Evolutionary conservation across 1,140 invertebrate species (phyloP), one percentile per base, ranked within the genome.

Genomic region (Glossosoma conforme): DNA sequence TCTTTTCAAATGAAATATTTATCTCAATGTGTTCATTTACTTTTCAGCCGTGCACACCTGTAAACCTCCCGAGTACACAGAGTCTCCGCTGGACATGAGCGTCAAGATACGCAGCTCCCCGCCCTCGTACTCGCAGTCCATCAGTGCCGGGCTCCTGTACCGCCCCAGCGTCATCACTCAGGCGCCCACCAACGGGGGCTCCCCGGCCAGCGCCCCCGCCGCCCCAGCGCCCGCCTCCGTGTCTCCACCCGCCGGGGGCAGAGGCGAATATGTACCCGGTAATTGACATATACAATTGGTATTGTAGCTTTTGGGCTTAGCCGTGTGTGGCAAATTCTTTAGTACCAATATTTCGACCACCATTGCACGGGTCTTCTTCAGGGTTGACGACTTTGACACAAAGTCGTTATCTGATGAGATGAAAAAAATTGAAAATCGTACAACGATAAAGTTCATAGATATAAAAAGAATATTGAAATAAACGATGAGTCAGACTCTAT

Each of bases 1-100:
- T n/a, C n/a, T n/a, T n/a, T n/a, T n/a, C n/a, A n/a, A n/a, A n/a
- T n/a, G n/a, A n/a, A n/a, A n/a, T n/a, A n/a, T n/a, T n/a, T n/a
- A n/a, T n/a, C n/a, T n/a, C n/a, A n/a, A n/a, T n/a, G n/a, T n/a
- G n/a, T n/a, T 30, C n/a, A 9, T 30, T 30, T 30, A 30, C 25
- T n/a, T n/a, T n/a, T n/a, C n/a, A 52, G 50, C 22, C 14, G 35
- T 25, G 5, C 11, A n/a, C 18, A 14, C 6, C 11, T n/a, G n/a
- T 17, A 54, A 54, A 44, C 40, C 37, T 25, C 44, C 45, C 24
- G 32, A 43, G 20, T 49, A 47, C 36, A 24, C 13, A 1, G 56
- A 58, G 41, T 65, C 63, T 21, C 69, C 69, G n/a, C 62, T 72
- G 48, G 69, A 72, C 52, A 72, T 72, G 69, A 70, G 68, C 4